A percentile compares a stretch with the other conserved stretches of the same genome.
These are phyloP conservation scores for Xylophagus ater DNA, from an alignment of 2,888 invertebrate species.

Conservation along the genomic window DNA sequence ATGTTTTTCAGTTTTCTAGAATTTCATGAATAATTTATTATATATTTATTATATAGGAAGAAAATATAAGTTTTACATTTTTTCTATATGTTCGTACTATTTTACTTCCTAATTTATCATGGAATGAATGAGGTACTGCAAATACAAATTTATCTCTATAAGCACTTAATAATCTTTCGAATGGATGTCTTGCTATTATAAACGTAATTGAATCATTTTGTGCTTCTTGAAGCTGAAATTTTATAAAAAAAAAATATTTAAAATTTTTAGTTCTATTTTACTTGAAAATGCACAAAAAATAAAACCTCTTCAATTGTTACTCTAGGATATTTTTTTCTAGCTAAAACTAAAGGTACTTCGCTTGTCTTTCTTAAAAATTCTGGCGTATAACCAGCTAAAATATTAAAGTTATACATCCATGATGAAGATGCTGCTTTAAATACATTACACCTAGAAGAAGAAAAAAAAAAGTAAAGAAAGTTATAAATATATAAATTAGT, in stretches of 20 bases:
- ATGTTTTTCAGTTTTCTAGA: slow-evolving; percentile 27
- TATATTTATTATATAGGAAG: slow-evolving; percentile 2
- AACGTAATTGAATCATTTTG: slow-evolving; percentile 69
- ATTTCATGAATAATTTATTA: background rate
- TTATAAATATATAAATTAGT: background rate
- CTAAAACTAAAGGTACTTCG: slow-evolving; percentile 64
- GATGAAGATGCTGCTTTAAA: slow-evolving; percentile 81
- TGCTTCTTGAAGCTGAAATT: slow-evolving; percentile 50
- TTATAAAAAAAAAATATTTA: slow-evolving; percentile 5
- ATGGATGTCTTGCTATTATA: slow-evolving; percentile 69
- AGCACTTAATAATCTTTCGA: slow-evolving; percentile 68
- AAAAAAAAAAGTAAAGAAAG: slow-evolving; percentile 1
- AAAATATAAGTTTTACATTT: slow-evolving; percentile 25
- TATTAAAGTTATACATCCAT: slow-evolving; percentile 86
- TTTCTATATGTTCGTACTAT: slow-evolving; percentile 64
- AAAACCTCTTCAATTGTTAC: slow-evolving; percentile 53
- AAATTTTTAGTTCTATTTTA: background rate
- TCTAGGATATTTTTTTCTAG: slow-evolving; percentile 67
- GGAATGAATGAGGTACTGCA: slow-evolving; percentile 70
- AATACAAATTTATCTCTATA: slow-evolving; percentile 78
- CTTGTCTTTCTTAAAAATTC: slow-evolving; percentile 66
- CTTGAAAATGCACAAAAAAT: background rate
- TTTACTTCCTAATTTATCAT: slow-evolving; percentile 65
- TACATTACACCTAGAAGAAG: slow-evolving; percentile 54
- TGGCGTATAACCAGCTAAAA: slow-evolving; percentile 71